phyloP scores from a whole-genome alignment of 2,888 invertebrate genomes.

The Pogonocherus hispidulus region DNA sequence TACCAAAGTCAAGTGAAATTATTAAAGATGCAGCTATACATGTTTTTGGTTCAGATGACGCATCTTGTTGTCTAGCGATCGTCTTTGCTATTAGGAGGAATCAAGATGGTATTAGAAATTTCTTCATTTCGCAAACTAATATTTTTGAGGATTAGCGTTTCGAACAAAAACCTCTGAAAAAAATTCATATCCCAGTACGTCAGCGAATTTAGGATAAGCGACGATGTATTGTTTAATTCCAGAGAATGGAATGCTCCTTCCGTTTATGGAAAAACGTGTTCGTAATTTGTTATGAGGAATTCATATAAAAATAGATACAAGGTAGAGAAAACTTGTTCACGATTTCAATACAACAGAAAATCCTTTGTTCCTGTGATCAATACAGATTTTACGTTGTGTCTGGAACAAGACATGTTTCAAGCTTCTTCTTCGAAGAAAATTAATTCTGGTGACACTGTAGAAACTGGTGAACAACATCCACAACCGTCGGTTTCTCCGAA shows the following conservation, averaged over 20 bases:
- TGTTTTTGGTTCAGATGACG: neutral
- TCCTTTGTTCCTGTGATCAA: too few relatives aligned
- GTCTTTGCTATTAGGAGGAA: neutral
- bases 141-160: neutral
- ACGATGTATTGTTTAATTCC: neutral
- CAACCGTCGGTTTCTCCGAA: too few relatives aligned
- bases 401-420: neutral
- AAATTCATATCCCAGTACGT: too few relatives aligned
- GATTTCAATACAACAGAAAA: neutral
- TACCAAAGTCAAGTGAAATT: neutral
- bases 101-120: neutral
- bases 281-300: neutral
- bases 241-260: neutral
- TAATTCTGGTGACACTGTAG: neutral
- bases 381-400: too few relatives aligned
- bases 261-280: slow-evolving; percentile 2
- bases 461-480: too few relatives aligned
- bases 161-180: too few relatives aligned
- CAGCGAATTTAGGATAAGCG: too few relatives aligned
- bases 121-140: neutral
- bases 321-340: neutral
- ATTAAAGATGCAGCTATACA: neutral
- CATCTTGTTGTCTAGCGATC: neutral
- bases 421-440: neutral
- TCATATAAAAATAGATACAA: too few relatives aligned